These are phyloP conservation scores for Tor tambroides DNA, from an alignment of 2,113 vertebrate genomes.

Conservation along the genomic window DNA sequence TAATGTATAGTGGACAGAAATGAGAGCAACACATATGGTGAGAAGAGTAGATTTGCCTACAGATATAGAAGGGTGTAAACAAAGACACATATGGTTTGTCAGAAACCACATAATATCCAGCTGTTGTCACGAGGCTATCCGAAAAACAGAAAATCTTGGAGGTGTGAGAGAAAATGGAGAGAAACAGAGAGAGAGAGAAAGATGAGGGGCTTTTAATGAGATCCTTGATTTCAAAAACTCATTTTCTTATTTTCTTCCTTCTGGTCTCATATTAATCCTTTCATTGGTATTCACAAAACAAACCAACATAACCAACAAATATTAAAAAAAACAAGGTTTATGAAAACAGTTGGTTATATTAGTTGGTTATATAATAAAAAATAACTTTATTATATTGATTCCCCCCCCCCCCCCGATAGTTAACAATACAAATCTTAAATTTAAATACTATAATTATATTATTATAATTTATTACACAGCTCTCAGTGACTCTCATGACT, in stretches of 20 bases:
- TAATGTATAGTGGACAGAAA: conserved; percentile 21
- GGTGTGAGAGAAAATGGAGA: neutral
- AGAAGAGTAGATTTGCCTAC: neutral
- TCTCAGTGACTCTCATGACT: neutral
- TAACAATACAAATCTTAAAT: neutral
- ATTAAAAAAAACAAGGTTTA: neutral
- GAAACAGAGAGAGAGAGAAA: neutral
- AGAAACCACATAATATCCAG: neutral
- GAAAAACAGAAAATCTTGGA: neutral
- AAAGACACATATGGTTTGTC: conserved; percentile 23
- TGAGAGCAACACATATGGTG: neutral
- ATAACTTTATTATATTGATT: neutral
- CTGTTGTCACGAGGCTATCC: neutral
- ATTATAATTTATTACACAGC: neutral
- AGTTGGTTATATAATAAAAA: neutral
- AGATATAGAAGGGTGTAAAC: conserved; percentile 6
- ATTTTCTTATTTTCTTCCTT: conserved; percentile 13
- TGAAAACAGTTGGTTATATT: neutral
- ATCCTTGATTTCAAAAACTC: conserved; percentile 17
- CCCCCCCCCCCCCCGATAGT: too few relatives aligned
- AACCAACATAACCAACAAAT: conserved; percentile 1
- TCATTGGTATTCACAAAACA: conserved; percentile 31
- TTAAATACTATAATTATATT: neutral
- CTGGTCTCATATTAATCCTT: conserved; percentile 21
- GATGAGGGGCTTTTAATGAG: conserved; percentile 20